A percentile compares a stretch with the other conserved stretches of the same genome.
These are phyloP conservation scores for Gouania willdenowi DNA, from an alignment of 2,797 vertebrate genomes.

Conservation along the genomic window DNA sequence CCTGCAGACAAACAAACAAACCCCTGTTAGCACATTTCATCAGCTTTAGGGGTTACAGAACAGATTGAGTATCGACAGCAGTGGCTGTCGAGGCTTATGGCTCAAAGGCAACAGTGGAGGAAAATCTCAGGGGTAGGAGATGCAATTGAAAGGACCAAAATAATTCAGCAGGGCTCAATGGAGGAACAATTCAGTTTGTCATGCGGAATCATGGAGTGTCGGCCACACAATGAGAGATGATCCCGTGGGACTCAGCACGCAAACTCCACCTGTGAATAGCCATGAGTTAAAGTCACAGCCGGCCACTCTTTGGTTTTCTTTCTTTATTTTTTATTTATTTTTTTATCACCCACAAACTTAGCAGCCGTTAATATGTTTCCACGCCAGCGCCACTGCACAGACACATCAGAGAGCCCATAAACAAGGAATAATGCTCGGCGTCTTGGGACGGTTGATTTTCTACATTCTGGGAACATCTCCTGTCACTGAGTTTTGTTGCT, in stretches of 20 bases:
- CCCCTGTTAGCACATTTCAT: conserved; percentile 76
- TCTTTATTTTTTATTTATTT: no score
- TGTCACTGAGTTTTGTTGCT: conserved; percentile 46
- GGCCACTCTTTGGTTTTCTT: conserved; percentile 56
- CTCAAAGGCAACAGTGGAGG: conserved; percentile 69
- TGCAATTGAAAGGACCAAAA: conserved; percentile 73
- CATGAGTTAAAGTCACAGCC: conserved; percentile 60
- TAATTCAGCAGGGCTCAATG: conserved; percentile 74
- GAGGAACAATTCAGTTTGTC: conserved; percentile 74
- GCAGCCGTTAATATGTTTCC: conserved; percentile 66
- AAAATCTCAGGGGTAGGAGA: conserved; percentile 69
- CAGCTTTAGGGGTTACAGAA: conserved; percentile 77
- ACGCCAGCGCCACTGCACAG: conserved; percentile 29
- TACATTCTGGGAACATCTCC: conserved; percentile 51
- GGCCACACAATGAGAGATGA: conserved; percentile 60
- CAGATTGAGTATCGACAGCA: conserved; percentile 78
- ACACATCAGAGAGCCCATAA: conserved; percentile 49
- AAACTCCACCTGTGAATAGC: conserved; percentile 66
- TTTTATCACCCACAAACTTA: conserved; percentile 72
- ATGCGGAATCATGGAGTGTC: conserved; percentile 69
- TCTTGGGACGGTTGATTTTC: conserved; percentile 47
- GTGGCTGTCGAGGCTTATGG: conserved; percentile 68
- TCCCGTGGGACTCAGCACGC: conserved; percentile 44
- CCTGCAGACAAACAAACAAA: conserved; percentile 72
- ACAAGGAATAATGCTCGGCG: conserved; percentile 58